These are phyloP conservation scores for Diplolepis rosae DNA, from an alignment of 2,888 invertebrate species.

Conservation along the genomic window DNA sequence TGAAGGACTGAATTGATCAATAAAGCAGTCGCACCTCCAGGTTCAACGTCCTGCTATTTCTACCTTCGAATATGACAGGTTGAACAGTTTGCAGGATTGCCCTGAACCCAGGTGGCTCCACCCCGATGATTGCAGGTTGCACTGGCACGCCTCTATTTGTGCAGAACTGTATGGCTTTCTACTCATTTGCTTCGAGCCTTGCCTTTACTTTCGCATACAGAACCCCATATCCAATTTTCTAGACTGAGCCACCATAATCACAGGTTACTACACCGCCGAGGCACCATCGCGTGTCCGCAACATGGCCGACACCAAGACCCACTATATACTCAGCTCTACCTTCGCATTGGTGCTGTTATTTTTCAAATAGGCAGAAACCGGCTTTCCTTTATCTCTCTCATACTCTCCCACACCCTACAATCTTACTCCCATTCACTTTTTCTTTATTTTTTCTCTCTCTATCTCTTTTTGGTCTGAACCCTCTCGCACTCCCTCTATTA, in stretches of 20 bases:
- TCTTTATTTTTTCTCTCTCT: slow-evolving; percentile 34
- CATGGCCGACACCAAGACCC: slow-evolving; percentile 62
- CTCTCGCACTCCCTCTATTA: slow-evolving; percentile 41
- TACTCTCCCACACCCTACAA: slow-evolving; percentile 24
- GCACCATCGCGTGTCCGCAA: slow-evolving; percentile 63
- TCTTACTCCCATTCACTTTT: slow-evolving; percentile 38
- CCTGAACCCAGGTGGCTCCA: slow-evolving; percentile 67
- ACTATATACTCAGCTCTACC: slow-evolving; percentile 39
- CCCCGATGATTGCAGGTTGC: slow-evolving; percentile 73
- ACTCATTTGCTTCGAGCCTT: too few relatives aligned
- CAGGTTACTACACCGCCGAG: slow-evolving; percentile 61
- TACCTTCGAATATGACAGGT: slow-evolving; percentile 29
- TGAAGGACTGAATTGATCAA: slow-evolving; percentile 1
- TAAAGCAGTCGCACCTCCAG: slow-evolving; percentile 22
- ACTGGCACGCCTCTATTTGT: slow-evolving; percentile 66
- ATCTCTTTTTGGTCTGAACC: background rate
- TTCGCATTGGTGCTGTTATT: slow-evolving; percentile 48
- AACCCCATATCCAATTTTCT: slow-evolving; percentile 66
- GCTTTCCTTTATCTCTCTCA: slow-evolving; percentile 37
- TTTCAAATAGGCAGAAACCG: slow-evolving; percentile 49
- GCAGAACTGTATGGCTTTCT: slow-evolving; percentile 42
- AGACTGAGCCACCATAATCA: slow-evolving; percentile 70
- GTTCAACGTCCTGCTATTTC: slow-evolving; percentile 44
- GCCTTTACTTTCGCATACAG: slow-evolving; percentile 50
- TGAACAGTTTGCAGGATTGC: too few relatives aligned